Base-by-base conservation (phyloP, 2,888 invertebrate genomes). In the Lasiommata megera region DNA sequence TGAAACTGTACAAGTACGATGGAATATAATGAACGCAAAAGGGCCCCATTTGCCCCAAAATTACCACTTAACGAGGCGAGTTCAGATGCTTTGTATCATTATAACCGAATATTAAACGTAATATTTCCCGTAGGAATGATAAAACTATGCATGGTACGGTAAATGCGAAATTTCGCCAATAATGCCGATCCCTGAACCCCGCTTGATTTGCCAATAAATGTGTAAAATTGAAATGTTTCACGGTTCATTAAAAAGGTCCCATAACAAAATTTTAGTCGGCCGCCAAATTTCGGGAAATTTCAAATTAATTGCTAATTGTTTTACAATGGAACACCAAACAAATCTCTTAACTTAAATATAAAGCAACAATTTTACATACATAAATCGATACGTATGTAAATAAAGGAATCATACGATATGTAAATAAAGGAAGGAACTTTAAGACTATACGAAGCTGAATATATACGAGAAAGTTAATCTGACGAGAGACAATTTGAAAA, bases 151-250 rank as follows among this genome's bases (percentile, higher is more conserved):
- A 70, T 70, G 70, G 71, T 70, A 65, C 65, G 64, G 71, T 71
- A 77, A 75, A 70, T 72, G 70, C 71, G 68, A 79, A 83, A 80
- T 82, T 81, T 80, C 70, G 71, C 69, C 73, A 76, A 76, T 85
- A 80, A 82, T 80, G 79, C 72, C 71, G 69, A 71, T 76, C 72
- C 69, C 71, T 11, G 59, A 51, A 56, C 48, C 43, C 54, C 80
- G 83, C 73, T 78, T 84, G 80, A 83, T 83, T 86, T 83, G 74
- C 71, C 75, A 71, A 72, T 76, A 72, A 77, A 80, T 74, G 74
- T 67, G 74, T 72, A 68, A 80, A 83, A 85, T 83, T 85, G 82
- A 82, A 78, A 78, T 74, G 71, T 71, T 85, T 77, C 76, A 81
- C 74, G 83, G 73, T 76, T 81, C 83, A 74, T 82, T 84, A 68